Percentiles rank a stretch among this genome's conserved stretches.
Evolutionary conservation across 2,797 vertebrate species (phyloP).

Genomic region (Rhinella marina): DNA sequence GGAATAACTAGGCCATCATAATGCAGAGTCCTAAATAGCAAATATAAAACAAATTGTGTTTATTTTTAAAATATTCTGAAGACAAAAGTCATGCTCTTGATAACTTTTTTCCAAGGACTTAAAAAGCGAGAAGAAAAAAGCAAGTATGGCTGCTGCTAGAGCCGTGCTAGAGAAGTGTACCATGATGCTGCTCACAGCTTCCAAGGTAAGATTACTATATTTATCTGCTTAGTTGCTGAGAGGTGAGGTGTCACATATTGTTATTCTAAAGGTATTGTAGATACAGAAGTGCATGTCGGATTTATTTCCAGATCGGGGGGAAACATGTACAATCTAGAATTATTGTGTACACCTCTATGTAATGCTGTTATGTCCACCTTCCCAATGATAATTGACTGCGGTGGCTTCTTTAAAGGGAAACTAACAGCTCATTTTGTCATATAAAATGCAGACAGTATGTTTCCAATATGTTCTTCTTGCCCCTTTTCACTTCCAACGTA

Average conservation of each 20-base stretch:
- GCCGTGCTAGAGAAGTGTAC: constrained; percentile 98
- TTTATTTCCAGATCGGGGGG: not conserved
- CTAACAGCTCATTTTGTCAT: too few relatives aligned
- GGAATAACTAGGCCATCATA: not conserved
- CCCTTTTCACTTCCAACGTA: too few relatives aligned
- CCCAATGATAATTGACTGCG: too few relatives aligned
- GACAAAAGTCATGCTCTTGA: not conserved
- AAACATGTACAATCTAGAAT: not conserved
- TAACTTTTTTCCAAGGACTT: constrained; percentile 81
- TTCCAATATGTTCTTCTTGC: too few relatives aligned
- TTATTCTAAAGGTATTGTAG: not conserved
- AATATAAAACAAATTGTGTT: not conserved
- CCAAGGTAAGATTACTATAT: constrained; percentile 81
- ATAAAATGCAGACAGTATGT: too few relatives aligned
- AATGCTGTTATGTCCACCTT: too few relatives aligned
- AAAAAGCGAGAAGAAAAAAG: constrained; percentile 98
- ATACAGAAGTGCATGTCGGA: not conserved
- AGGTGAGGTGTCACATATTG: not conserved
- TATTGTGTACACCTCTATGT: too few relatives aligned
- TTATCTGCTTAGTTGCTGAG: not conserved
- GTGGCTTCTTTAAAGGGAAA: too few relatives aligned
- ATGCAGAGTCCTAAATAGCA: not conserved
- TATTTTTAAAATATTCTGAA: not conserved
- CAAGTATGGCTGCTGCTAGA: constrained; percentile 93
- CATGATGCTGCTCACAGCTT: constrained; percentile 99